Percentiles rank a stretch among this genome's conserved stretches.
phyloP scores from a whole-genome alignment of 2,888 invertebrate species.

The Xestobium rufovillosum region DNA sequence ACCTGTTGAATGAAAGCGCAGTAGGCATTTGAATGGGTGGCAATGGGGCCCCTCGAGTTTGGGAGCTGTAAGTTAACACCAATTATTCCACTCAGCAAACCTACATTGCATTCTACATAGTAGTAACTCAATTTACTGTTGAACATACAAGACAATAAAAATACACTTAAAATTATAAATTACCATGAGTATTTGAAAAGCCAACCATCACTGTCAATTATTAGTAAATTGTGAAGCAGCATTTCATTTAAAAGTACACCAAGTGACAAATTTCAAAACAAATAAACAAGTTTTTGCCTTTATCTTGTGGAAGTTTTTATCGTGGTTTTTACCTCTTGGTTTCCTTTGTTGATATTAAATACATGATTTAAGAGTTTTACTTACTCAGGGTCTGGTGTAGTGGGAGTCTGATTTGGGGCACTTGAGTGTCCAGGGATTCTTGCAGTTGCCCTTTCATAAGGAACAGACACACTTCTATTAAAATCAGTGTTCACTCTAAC shows the following conservation, averaged over 20 bases:
- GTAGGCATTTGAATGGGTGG: slow-evolving; percentile 55
- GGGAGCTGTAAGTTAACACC: slow-evolving; percentile 33
- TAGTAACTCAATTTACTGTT: slow-evolving; percentile 9
- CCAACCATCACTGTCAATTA: slow-evolving; percentile 32
- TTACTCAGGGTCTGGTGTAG: slow-evolving; percentile 65
- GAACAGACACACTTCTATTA: slow-evolving; percentile 81
- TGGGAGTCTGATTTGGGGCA: slow-evolving; percentile 53
- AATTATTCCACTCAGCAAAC: slow-evolving; percentile 24
- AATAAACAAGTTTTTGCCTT: not conserved
- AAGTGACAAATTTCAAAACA: slow-evolving; percentile 15
- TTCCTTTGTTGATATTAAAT: slow-evolving; percentile 3
- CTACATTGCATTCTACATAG: slow-evolving; percentile 19
- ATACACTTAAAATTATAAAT: slow-evolving; percentile 13
- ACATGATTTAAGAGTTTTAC: slow-evolving; percentile 30
- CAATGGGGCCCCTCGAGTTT: slow-evolving; percentile 43
- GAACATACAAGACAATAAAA: slow-evolving; percentile 23
- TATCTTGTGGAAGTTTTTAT: slow-evolving; percentile 18
- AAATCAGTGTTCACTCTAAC: slow-evolving; percentile 64
- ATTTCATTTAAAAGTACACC: slow-evolving; percentile 22
- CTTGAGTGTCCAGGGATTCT: slow-evolving; percentile 51
- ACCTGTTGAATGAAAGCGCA: slow-evolving; percentile 53
- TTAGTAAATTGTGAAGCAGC: slow-evolving; percentile 31
- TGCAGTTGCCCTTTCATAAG: slow-evolving; percentile 60
- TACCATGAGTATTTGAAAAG: slow-evolving; percentile 36
- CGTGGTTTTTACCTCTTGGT: slow-evolving; percentile 19